A percentile compares a stretch with the other conserved stretches of the same genome.
These are phyloP conservation scores for Euproctis similis DNA, from an alignment of 2,888 invertebrate species.

Conservation along the genomic window DNA sequence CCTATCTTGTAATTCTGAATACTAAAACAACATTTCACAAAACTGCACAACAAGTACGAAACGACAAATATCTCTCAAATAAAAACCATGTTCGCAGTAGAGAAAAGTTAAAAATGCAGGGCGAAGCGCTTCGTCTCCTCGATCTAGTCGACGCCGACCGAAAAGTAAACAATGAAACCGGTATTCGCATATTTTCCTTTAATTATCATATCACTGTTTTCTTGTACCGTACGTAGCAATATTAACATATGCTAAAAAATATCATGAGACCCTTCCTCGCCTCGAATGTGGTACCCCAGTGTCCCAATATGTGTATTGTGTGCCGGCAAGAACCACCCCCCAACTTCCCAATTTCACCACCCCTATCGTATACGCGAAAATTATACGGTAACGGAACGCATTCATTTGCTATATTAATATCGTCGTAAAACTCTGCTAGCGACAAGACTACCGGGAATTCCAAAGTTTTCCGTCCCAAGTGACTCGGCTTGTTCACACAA, in stretches of 20 bases:
- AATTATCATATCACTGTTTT: constrained; percentile 74
- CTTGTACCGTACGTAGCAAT: constrained; percentile 60
- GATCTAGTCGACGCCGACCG: constrained; percentile 47
- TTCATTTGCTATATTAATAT: constrained; percentile 78
- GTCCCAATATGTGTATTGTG: constrained; percentile 35
- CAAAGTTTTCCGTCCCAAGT: constrained; percentile 67
- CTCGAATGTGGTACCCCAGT: constrained; percentile 25
- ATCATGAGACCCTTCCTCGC: constrained; percentile 60
- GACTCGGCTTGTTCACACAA: constrained; percentile 71
- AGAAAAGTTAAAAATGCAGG: constrained; percentile 21
- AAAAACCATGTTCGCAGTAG: no score
- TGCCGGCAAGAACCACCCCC: constrained; percentile 66
- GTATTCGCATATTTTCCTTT: constrained; percentile 66
- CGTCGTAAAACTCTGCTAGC: constrained; percentile 75
- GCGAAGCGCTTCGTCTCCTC: constrained; percentile 31
- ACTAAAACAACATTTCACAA: no score
- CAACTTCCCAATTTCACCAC: no score
- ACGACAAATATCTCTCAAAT: not conserved
- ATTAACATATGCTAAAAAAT: constrained; percentile 76
- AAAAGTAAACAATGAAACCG: constrained; percentile 55
- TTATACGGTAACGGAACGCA: constrained; percentile 71
- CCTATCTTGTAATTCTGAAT: no score
- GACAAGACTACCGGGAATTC: constrained; percentile 67
- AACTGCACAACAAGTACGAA: no score
- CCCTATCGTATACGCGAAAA: constrained; percentile 61